phyloP scores from a whole-genome alignment of 1,140 invertebrate species.

The Phthorimaea operculella region DNA sequence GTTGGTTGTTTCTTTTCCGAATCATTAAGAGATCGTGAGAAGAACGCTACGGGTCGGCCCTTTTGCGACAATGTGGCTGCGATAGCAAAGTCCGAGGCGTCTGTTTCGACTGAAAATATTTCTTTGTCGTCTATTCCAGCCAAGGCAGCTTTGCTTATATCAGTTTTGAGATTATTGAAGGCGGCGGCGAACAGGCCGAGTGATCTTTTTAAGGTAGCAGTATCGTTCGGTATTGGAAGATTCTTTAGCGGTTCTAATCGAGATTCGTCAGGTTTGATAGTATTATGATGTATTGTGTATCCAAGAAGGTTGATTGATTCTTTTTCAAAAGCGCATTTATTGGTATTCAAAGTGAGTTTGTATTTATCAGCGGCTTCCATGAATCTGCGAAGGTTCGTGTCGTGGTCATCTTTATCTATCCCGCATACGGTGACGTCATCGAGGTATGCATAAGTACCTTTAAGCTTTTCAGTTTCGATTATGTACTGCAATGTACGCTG shows the following conservation, averaged over 20 bases:
- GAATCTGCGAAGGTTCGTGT: constrained; percentile 16
- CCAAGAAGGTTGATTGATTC: constrained; percentile 9
- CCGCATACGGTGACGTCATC: constrained; percentile 24
- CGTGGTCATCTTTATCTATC: constrained; percentile 15
- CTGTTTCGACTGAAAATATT: constrained; percentile 23
- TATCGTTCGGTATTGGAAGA: constrained; percentile 12
- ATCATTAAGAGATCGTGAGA: constrained; percentile 13
- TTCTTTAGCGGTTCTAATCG: constrained; percentile 13
- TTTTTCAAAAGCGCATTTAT: constrained; percentile 11
- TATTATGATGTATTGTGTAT: constrained; percentile 8
- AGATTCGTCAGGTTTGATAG: constrained; percentile 8
- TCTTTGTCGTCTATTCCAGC: too few species aligned
- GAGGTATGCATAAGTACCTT: constrained; percentile 11
- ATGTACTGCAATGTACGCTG: constrained; percentile 12
- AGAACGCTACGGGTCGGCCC: constrained; percentile 13
- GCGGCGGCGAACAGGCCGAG: constrained; percentile 17
- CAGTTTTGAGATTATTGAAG: too few species aligned
- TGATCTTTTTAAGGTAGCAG: constrained; percentile 12
- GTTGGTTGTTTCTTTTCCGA: not conserved
- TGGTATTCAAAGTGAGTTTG: constrained; percentile 12
- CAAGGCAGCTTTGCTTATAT: too few species aligned
- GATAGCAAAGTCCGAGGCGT: constrained; percentile 43
- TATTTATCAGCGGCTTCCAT: constrained; percentile 12
- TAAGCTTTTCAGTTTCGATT: constrained; percentile 8
- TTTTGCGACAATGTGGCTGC: constrained; percentile 49